phyloP scores from a whole-genome alignment of 2,797 vertebrate species.

The Falco cherrug region DNA sequence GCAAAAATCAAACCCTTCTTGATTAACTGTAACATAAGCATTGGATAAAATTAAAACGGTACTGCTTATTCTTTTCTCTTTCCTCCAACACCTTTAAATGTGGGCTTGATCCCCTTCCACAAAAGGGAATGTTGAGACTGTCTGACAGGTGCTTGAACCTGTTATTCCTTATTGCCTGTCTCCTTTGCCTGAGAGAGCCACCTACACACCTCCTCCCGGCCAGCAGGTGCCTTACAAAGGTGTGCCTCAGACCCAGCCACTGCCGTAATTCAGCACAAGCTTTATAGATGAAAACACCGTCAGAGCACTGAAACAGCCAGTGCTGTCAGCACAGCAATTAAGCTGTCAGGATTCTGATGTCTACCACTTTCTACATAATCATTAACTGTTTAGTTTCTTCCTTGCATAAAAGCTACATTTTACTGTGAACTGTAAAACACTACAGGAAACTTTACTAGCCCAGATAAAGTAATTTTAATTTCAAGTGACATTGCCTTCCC shows the following conservation, averaged over 20 bases:
- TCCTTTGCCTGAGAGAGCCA: not conserved
- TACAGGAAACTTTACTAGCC: not conserved
- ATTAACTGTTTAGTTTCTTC: slow-evolving; percentile 26
- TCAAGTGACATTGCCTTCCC: not conserved
- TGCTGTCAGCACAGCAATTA: slow-evolving; percentile 48
- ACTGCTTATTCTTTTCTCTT: not conserved
- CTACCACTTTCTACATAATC: not conserved
- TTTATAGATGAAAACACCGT: not conserved
- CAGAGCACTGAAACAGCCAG: not conserved
- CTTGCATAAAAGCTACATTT: not conserved
- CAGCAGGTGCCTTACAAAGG: slow-evolving; percentile 37
- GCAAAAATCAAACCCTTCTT: not conserved
- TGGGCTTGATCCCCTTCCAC: not conserved
- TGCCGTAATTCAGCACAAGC: not conserved
- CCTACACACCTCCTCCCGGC: not conserved
- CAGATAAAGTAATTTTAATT: not conserved
- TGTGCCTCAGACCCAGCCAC: not conserved
- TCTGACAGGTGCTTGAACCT: not conserved
- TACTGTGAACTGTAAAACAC: not conserved
- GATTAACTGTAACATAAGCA: not conserved
- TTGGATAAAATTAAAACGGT: not conserved
- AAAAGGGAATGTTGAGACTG: not conserved
- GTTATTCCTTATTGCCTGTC: not conserved
- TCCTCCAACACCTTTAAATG: not conserved
- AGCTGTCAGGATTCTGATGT: slow-evolving; percentile 23